A percentile compares a stretch with the other conserved stretches of the same genome.
Conservation (phyloP, 92 coral and sea anemone genomes). For the Anthopleura xanthogrammica region DNA sequence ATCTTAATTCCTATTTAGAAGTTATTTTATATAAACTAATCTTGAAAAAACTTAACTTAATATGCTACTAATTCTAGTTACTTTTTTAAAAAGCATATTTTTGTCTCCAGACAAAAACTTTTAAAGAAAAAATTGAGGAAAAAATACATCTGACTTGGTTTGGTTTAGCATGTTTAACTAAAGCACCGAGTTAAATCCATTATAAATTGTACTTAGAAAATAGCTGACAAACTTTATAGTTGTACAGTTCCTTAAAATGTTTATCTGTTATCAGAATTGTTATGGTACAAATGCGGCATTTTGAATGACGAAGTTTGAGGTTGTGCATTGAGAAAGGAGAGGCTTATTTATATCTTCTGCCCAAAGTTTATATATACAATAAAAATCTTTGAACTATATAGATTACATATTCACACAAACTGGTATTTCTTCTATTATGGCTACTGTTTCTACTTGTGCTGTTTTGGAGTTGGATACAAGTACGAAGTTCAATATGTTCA, state of each 20-base stretch:
- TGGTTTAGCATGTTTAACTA: too few relatives aligned
- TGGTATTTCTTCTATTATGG: background rate
- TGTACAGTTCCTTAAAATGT: too few relatives aligned
- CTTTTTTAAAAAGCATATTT: background rate
- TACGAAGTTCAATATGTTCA: background rate
- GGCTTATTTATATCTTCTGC: background rate
- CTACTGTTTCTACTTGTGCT: background rate
- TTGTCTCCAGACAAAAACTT: too few relatives aligned
- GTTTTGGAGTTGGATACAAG: background rate
- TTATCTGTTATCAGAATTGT: background rate
- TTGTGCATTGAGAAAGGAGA: background rate
- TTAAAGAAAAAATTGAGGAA: too few relatives aligned
- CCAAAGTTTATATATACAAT: conserved; percentile 20
- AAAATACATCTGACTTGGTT: too few relatives aligned
- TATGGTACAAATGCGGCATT: background rate
- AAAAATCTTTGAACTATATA: conserved; percentile 13
- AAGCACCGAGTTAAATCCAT: too few relatives aligned
- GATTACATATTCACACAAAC: conserved; percentile 26
- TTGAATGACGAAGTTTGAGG: background rate
- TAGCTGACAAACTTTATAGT: too few relatives aligned
- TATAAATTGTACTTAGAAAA: background rate
- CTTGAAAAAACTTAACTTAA: background rate
- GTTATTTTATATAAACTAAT: background rate
- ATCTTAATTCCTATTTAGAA: background rate
- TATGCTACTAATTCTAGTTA: background rate